Conservation (phyloP, 2,797 vertebrate species). For the Gallinago nigripennis region DNA sequence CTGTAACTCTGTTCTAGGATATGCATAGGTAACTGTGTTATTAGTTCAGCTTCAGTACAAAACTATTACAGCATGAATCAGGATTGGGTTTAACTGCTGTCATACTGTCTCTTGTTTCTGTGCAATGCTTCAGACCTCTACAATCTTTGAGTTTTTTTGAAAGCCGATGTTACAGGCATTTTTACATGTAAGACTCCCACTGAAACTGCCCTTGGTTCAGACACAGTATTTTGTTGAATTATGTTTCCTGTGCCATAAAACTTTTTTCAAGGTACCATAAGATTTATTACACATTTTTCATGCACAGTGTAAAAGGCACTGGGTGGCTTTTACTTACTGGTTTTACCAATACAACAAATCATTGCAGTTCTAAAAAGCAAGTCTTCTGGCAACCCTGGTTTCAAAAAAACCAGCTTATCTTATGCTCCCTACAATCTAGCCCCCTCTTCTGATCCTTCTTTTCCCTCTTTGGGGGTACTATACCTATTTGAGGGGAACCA, state of each 20-base stretch:
- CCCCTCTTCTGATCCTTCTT: neutral
- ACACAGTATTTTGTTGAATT: neutral
- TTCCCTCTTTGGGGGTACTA: neutral
- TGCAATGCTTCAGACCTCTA: neutral
- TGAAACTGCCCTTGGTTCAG: neutral
- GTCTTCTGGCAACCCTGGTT: neutral
- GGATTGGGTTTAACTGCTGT: neutral
- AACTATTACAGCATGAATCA: neutral
- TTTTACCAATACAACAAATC: neutral
- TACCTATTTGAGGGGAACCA: neutral
- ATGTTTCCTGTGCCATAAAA: neutral
- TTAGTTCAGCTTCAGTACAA: neutral
- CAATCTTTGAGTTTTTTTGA: neutral
- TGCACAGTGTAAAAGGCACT: neutral
- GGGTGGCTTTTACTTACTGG: neutral
- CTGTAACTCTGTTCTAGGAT: neutral
- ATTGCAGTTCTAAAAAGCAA: neutral
- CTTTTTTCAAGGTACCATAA: neutral
- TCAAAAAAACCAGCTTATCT: neutral
- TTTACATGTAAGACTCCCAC: neutral
- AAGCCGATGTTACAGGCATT: neutral
- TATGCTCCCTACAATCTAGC: accelerated
- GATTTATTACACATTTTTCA: neutral
- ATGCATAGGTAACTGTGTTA: neutral
- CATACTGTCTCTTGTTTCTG: neutral